Evolutionary conservation across 2,888 invertebrate genomes (phyloP), one percentile per base, ranked within the genome.

Genomic region (Xestia c-nigrum): DNA sequence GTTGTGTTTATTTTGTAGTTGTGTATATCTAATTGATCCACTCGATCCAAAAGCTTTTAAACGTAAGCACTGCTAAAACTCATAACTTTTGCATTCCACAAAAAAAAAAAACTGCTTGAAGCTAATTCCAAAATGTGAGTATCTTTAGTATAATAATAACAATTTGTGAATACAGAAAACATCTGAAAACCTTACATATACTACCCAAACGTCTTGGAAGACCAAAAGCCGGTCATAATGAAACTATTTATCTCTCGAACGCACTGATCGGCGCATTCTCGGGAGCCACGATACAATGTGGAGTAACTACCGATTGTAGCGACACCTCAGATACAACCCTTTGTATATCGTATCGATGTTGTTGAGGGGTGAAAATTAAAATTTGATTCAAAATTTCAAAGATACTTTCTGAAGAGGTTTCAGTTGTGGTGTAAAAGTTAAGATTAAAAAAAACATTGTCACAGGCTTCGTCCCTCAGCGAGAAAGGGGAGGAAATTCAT

Each of bases 231-330:
- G 91, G 90, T 91, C 91, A 92, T 95, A 95, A 95, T 95, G 94
- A 95, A 95, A 95, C 95, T 95, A 96, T 96, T 95, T 95, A 95
- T 95, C 95, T 95, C 91, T 81, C 87, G 89, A 92, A 92, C 92
- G 91, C 92, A 92, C 92, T 90, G 93, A 94, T 93, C 93, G 92
- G 87, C 78, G 90, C 89, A 88, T 88, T 89, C 87, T 78, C 83
- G 83, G 82, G 86, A 81, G 89, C 89, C 83, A 66, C 91, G 92
- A 92, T 92, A 92, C 92, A 91, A 91, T 89, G 88, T 85, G 87
- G 72, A 72, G 71, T 74, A 84, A 85, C 76, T 84, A 76, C 76
- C 72, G 85, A 84, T 88, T 79, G 85, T 76, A 75, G 76, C 72
- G 72, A 85, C 88, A 85, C 89, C 82, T 84, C 68, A 47, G 68